Base-by-base conservation (phyloP, 2,797 vertebrate genomes). In the Sebastes minor region DNA sequence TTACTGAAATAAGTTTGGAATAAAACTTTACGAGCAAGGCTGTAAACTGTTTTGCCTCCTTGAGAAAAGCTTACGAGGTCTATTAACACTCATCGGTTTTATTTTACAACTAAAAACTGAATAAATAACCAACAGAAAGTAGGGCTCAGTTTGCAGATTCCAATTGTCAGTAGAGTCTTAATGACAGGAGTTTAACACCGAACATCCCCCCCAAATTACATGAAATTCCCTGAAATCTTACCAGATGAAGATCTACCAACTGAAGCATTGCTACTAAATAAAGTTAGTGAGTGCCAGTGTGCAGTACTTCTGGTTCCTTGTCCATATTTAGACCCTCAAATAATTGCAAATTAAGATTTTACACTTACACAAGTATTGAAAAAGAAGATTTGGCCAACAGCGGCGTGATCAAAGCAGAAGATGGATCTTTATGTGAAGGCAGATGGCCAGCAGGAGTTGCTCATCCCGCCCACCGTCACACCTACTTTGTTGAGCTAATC, bases 381-480 rank as follows among this genome's bases (percentile, higher is more conserved):
- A 57, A 23, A 22, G 35, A 46, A 33, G 53, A 74, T 76, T 23
- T 65, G 18, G 30, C 33, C 62, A 46, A 53, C 22, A 53, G 53
- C 52, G 25, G 27, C 63, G 22, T 56, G 55, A 73, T 81, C 53
- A 61, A 76, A 64, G 11, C 76, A 59, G 49, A 4, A 76, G 57
- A 27, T 8, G 27, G 27, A 61, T 70, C 62, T 85, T 83, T 72
- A 67, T 84, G 69, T 53, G 61, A 22, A 23, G 61, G 72, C 80
- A 87, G 80, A 86, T 76, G 82, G 81, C 60, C 77, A 20, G 63
- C 42, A 74, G 71, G 65, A 83, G 42, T 35, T 61, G 23, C 35
- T 85, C 80, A 77, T 79, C 56, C 69, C 28, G 25, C 63, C 76
- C 67, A 71, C 78, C 60, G 61, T 84, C 74, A 78, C 86, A 84